These are phyloP conservation scores for Tridacna crocea DNA, from an alignment of 2,888 invertebrate species.

Conservation along the genomic window DNA sequence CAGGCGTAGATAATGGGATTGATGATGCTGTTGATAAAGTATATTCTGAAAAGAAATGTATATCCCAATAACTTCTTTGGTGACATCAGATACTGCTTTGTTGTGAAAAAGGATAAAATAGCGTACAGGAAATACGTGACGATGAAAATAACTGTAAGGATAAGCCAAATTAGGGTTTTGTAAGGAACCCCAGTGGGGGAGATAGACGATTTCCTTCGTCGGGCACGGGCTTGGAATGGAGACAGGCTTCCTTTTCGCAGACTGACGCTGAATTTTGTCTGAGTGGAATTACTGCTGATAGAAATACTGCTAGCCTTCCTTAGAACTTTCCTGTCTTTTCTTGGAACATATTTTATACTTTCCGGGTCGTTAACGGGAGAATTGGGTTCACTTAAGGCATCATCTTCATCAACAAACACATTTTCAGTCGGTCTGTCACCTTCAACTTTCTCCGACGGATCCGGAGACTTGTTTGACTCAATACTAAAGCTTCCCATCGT, in stretches of 20 bases:
- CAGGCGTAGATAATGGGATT: conserved; percentile 44
- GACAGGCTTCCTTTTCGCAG: conserved; percentile 1
- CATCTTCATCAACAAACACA: not conserved
- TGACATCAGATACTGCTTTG: conserved; percentile 22
- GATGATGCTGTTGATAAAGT: conserved; percentile 47
- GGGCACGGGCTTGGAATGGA: conserved; percentile 5
- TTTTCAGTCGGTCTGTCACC: conserved; percentile 23
- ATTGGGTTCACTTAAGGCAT: not conserved
- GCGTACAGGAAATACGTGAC: conserved; percentile 45
- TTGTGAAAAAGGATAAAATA: conserved; percentile 34
- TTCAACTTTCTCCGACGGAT: conserved; percentile 29
- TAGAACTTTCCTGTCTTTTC: not conserved
- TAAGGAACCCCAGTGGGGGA: conserved; percentile 31
- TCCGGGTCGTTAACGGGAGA: not conserved
- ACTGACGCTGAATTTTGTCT: not conserved
- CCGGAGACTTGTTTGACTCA: conserved; percentile 23
- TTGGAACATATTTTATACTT: not conserved
- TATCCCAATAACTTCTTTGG: conserved; percentile 29
- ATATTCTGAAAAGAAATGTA: conserved; percentile 39
- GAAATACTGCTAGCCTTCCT: conserved; percentile 13
- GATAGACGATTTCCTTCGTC: conserved; percentile 13
- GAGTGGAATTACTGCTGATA: conserved; percentile 1
- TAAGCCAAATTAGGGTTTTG: conserved; percentile 55
- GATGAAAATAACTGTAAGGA: conserved; percentile 44
- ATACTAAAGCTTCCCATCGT: conserved; percentile 26